A percentile compares a stretch with the other conserved stretches of the same genome.
These are phyloP conservation scores for Deilephila porcellus DNA, from an alignment of 2,888 invertebrate species.

Conservation along the genomic window DNA sequence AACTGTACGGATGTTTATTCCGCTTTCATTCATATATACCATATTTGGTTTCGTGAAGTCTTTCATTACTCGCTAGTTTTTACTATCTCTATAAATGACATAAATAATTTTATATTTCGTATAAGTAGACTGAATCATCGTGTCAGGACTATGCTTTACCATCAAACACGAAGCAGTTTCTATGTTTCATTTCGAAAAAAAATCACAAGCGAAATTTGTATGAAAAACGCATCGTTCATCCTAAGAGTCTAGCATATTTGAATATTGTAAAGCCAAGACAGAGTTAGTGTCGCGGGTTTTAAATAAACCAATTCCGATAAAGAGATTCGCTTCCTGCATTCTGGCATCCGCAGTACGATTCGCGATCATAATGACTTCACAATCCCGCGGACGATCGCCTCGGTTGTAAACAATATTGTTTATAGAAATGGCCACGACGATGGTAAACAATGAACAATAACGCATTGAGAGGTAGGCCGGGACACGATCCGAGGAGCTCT, in stretches of 20 bases:
- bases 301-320: conserved; percentile 3
- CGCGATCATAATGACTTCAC: conserved; percentile 8
- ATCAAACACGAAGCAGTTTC: too few relatives aligned
- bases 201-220: not conserved
- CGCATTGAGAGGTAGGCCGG: conserved; percentile 24
- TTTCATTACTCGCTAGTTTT: too few relatives aligned
- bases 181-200: too few relatives aligned
- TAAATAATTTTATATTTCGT: not conserved
- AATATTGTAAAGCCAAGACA: not conserved
- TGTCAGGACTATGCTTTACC: not conserved
- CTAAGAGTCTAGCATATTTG: not conserved
- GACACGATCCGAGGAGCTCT: conserved; percentile 19
- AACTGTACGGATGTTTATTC: not conserved
- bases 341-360: not conserved
- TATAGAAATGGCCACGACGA: conserved; percentile 16
- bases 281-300: not conserved
- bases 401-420: conserved; percentile 20
- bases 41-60: not conserved
- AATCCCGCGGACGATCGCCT: conserved; percentile 12
- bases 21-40: not conserved
- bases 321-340: conserved; percentile 8
- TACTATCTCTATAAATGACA: too few relatives aligned
- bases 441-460: conserved; percentile 26
- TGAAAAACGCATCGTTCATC: not conserved
- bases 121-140: not conserved